Conservation (phyloP, 2,797 vertebrate genomes). For the Anniella stebbinsi region DNA sequence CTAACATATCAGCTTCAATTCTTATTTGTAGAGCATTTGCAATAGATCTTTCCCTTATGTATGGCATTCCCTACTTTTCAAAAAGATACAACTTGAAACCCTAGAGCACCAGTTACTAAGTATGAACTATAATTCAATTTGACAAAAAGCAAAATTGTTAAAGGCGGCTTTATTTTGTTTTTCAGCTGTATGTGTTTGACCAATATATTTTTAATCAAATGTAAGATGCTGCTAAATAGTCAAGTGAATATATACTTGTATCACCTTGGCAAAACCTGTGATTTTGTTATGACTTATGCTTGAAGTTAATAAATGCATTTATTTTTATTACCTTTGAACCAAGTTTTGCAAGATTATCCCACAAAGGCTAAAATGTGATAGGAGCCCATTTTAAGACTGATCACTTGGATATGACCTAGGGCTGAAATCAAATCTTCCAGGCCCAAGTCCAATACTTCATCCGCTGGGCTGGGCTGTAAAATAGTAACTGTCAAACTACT, state of each 20-base stretch:
- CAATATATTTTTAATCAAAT: background rate
- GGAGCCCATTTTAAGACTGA: conserved; percentile 13
- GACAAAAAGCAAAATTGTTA: background rate
- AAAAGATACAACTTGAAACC: background rate
- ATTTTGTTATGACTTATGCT: background rate
- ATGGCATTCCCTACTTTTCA: background rate
- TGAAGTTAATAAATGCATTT: background rate
- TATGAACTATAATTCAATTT: background rate
- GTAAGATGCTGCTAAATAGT: background rate
- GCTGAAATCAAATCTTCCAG: conserved; percentile 21
- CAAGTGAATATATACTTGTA: background rate
- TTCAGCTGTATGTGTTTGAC: background rate
- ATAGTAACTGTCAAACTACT: conserved; percentile 14
- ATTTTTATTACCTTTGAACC: background rate
- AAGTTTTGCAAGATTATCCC: background rate
- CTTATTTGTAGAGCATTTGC: too few relatives aligned
- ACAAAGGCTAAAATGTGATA: conserved; percentile 6
- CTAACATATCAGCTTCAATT: background rate
- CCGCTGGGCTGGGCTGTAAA: background rate
- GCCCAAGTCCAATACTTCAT: conserved; percentile 16
- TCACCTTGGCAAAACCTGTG: background rate
- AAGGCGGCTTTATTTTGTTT: background rate
- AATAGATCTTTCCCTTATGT: too few relatives aligned
- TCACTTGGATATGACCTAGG: background rate
- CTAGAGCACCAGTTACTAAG: background rate